Evolutionary conservation across 2,888 invertebrate species (phyloP).

Genomic region (Tenthredo livida): DNA sequence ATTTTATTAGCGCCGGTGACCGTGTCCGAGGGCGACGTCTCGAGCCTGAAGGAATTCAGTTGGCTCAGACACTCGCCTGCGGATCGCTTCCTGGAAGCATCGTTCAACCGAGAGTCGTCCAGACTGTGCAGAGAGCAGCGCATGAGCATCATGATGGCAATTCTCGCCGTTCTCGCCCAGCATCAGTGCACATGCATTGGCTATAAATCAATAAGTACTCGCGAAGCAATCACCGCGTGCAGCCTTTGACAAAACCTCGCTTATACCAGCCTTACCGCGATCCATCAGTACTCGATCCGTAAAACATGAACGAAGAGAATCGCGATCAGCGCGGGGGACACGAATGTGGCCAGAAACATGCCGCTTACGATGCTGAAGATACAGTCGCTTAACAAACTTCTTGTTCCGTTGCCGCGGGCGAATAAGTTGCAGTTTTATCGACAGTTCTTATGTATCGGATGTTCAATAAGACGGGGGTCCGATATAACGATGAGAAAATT

Average conservation of each 20-base stretch:
- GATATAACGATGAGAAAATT: slow-evolving; percentile 30
- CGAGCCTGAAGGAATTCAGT: slow-evolving; percentile 44
- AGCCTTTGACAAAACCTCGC: slow-evolving; percentile 48
- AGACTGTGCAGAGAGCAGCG: slow-evolving; percentile 7
- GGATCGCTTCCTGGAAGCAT: slow-evolving; percentile 46
- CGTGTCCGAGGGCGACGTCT: slow-evolving; percentile 45
- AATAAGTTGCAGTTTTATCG: slow-evolving; percentile 5
- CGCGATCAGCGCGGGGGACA: slow-evolving; percentile 1
- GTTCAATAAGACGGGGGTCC: slow-evolving; percentile 2
- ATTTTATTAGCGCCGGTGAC: slow-evolving; percentile 43
- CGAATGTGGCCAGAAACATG: slow-evolving; percentile 25
- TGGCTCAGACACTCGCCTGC: slow-evolving; percentile 35
- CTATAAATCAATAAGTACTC: slow-evolving; percentile 48
- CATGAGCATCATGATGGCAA: slow-evolving; percentile 9
- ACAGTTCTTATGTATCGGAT: slow-evolving; percentile 22
- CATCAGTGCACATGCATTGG: slow-evolving; percentile 36
- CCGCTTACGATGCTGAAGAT: slow-evolving; percentile 20
- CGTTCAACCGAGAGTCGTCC: slow-evolving; percentile 32
- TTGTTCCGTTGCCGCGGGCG: neutral
- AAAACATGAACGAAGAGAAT: slow-evolving; percentile 38
- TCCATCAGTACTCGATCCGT: slow-evolving; percentile 34
- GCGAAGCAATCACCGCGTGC: slow-evolving; percentile 41
- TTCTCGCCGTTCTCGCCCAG: slow-evolving; percentile 23
- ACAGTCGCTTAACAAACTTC: slow-evolving; percentile 37
- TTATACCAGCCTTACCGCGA: slow-evolving; percentile 15